These are phyloP conservation scores for Calephelis nemesis DNA, from an alignment of 1,140 invertebrate species.

Conservation along the genomic window DNA sequence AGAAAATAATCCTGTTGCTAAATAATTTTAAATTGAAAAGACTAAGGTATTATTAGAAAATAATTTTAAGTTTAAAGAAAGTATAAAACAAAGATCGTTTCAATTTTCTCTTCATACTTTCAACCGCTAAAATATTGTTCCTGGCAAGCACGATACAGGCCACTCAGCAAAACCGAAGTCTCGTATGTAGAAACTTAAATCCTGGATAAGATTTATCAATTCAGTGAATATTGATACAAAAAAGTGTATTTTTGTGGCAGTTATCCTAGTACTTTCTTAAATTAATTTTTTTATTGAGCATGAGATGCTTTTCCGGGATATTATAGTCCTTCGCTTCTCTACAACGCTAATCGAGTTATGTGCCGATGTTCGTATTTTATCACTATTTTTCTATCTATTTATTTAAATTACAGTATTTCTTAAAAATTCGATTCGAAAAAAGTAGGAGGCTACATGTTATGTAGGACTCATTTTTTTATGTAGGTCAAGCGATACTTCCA, in stretches of 20 bases:
- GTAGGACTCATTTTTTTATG: no score
- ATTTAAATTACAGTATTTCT: no score
- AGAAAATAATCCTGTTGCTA: neutral
- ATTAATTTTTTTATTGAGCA: no score
- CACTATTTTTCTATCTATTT: no score
- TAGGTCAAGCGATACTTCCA: no score
- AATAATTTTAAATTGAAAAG: slow-evolving; percentile 1
- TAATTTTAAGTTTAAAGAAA: slow-evolving; percentile 18
- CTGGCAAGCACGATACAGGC: slow-evolving; percentile 56
- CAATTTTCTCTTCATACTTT: slow-evolving; percentile 57
- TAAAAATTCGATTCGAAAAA: no score
- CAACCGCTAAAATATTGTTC: slow-evolving; percentile 73
- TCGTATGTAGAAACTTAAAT: slow-evolving; percentile 10
- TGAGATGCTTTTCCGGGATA: no score
- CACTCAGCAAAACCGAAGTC: slow-evolving; percentile 47
- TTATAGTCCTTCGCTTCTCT: no score
- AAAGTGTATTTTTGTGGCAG: neutral
- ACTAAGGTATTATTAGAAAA: slow-evolving; percentile 1
- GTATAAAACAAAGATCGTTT: slow-evolving; percentile 24
- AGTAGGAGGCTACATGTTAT: no score
- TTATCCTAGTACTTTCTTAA: no score
- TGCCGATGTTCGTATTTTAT: no score
- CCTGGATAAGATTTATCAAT: neutral
- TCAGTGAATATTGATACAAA: neutral
- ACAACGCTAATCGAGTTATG: no score